phyloP scores from a whole-genome alignment of 2,888 invertebrate genomes.

The Ophraella communa region DNA sequence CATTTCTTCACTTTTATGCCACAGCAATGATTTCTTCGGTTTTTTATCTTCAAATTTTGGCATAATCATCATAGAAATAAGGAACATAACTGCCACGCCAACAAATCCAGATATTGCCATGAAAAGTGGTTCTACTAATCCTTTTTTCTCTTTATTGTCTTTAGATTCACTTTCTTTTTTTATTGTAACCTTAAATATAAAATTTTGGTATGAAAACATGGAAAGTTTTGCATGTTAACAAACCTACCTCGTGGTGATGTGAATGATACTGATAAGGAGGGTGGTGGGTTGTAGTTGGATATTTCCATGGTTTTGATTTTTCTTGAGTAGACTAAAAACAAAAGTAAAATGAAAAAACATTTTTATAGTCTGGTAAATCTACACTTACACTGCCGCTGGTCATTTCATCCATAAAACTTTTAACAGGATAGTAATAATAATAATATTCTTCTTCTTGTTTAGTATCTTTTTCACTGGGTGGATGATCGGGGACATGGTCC shows the following conservation, averaged over 20 bases:
- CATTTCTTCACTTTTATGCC: conserved; percentile 51
- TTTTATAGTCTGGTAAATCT: neutral
- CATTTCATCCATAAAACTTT: conserved; percentile 60
- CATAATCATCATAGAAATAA: conserved; percentile 61
- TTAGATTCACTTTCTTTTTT: conserved; percentile 47
- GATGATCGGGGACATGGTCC: conserved; percentile 32
- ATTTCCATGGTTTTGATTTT: conserved; percentile 1
- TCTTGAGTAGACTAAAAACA: neutral
- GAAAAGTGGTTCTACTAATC: conserved; percentile 61
- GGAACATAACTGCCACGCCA: conserved; percentile 64
- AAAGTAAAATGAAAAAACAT: neutral
- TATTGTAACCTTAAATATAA: conserved; percentile 44
- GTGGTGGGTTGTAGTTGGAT: conserved; percentile 36
- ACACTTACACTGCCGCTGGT: conserved; percentile 40
- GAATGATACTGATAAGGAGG: conserved; percentile 50
- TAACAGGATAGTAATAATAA: conserved; percentile 65
- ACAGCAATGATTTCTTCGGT: conserved; percentile 41
- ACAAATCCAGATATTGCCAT: conserved; percentile 66
- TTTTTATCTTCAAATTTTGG: conserved; percentile 59
- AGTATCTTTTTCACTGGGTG: conserved; percentile 10
- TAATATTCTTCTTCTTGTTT: conserved; percentile 56
- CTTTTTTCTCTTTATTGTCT: neutral
- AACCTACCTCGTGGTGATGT: conserved; percentile 52
- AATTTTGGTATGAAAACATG: neutral
- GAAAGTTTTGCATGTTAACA: neutral